Evolutionary conservation across 2,888 invertebrate species (phyloP), one percentile per base, ranked within the genome.

Genomic region (Drosophila phalerata): DNA sequence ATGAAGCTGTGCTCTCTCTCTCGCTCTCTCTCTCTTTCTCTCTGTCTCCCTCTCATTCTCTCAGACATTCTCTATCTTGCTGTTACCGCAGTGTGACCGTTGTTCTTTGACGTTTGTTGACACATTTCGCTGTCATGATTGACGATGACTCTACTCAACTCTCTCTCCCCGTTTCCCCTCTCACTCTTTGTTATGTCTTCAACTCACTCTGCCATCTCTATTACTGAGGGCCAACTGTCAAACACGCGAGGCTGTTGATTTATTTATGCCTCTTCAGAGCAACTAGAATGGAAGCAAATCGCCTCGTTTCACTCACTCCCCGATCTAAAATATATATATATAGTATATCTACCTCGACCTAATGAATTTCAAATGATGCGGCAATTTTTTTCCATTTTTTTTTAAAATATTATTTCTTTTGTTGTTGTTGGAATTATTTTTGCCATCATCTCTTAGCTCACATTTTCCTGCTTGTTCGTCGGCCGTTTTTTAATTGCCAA

Each of bases 351-450:
- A 38, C 49, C 49, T 49, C 62, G 69, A 71, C 61, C 73, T 89
- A 88, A 88, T 89, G 88, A 88, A 89, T 88, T 75, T 75, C 82
- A 82, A 85, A 87, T 89, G 88, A 88, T 87, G 77, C 72, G 75
- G 89, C 88, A 86, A 78, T 66, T 84, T 87, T 85, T 77, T 60
- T 9, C 30, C 15, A 40, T 19, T 17, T 43, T 40, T 60, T 47
- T 75, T 64, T 77, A 32, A 8, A 0, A 10, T 30, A 28, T 28
- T 25, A 51, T 53, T 47, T 57, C 43, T 53, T 47, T 68, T 74
- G 63, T 58, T 71, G 72, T 70, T 58, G 43, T 28, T 42, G 42
- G 11, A 5, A 17, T 11, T 64, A 8, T 53, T 71, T 80, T 78
- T 62, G 69, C 73, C 68, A 76, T 68, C 69, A 77, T 77, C 62